These are phyloP conservation scores for Myioborus miniatus DNA, from an alignment of 2,797 vertebrate genomes.

Conservation along the genomic window DNA sequence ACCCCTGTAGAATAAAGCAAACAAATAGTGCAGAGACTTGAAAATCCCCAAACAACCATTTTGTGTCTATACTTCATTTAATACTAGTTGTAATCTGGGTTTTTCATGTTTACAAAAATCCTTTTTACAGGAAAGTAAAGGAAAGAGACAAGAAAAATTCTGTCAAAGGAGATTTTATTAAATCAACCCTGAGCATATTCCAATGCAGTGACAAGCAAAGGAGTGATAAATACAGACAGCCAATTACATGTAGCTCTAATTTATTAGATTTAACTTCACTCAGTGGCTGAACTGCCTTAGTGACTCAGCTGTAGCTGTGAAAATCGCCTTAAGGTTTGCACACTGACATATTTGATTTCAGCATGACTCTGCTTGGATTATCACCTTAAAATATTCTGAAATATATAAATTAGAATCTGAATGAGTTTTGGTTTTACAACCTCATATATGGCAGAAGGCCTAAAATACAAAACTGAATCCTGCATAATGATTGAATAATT, in stretches of 20 bases:
- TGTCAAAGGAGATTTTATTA: not conserved
- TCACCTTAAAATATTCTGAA: not conserved
- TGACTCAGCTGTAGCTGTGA: not conserved
- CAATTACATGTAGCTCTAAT: not conserved
- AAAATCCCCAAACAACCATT: not conserved
- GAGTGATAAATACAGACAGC: not conserved
- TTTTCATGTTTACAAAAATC: not conserved
- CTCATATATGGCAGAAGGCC: not conserved
- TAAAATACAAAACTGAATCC: not conserved
- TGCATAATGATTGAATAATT: not conserved
- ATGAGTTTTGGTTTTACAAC: not conserved
- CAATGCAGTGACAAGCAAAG: not conserved
- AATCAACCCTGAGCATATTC: not conserved
- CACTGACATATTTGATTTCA: not conserved
- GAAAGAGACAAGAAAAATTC: not conserved
- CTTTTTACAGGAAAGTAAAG: not conserved
- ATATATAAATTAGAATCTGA: not conserved
- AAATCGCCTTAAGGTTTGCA: not conserved
- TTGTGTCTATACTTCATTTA: not conserved
- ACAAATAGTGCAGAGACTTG: constrained; percentile 21
- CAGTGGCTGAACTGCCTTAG: not conserved
- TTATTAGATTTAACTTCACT: not conserved
- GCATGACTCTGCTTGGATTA: not conserved
- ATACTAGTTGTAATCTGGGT: not conserved
- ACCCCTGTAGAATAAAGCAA: constrained; percentile 6